Base-by-base conservation (phyloP, 2,888 invertebrate species). In the Aleiodes leptofemur region DNA sequence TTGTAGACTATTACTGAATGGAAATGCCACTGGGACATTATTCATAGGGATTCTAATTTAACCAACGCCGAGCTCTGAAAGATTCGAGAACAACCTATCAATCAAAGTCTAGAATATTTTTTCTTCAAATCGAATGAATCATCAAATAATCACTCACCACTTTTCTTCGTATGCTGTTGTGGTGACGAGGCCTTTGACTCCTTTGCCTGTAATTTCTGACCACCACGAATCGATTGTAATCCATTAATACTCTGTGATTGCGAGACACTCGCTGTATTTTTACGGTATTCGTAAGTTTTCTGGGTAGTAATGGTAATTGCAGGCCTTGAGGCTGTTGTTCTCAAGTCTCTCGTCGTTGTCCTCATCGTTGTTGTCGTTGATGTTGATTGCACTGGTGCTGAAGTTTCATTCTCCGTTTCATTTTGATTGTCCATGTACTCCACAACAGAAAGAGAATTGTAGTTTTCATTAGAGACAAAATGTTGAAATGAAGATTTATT, bases 251-350 rank as follows among this genome's bases (percentile, higher is more conserved):
- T 84, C 73, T 82, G 85, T 64, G 83, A 78, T 72, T 85, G 86
- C 4, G 84, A 64, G 11, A 79, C 80, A 55, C 77, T 80, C 11
- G 82, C 79, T 56, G 82, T 72, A 29, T 84, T 83, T 55, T 85
- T 83, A 16, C 80, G 77, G 66, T 80, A 83, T 53, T 85, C 83
- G 80, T 84, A 81, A 74, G 69, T 38, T 68, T 82, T 77, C 50
- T 82, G 81, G 38, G 69, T 69, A 11, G 74, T 64, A 50, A 68
- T 68, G 38, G 76, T 75, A 50, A 73, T 61, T 11, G 61, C 68
- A 85, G 80, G 90, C 86, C 81, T 90, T 86, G 82, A 90, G 85
- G 82, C 90, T 84, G 82, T 90, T 83, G 89, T 89, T 81, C 82
- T 90, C 80, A 78, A 90, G 84, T 78, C 89, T 80, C 81, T 87